Evolutionary conservation across 2,797 vertebrate species (phyloP).

Genomic region (Aplochiton taeniatus): DNA sequence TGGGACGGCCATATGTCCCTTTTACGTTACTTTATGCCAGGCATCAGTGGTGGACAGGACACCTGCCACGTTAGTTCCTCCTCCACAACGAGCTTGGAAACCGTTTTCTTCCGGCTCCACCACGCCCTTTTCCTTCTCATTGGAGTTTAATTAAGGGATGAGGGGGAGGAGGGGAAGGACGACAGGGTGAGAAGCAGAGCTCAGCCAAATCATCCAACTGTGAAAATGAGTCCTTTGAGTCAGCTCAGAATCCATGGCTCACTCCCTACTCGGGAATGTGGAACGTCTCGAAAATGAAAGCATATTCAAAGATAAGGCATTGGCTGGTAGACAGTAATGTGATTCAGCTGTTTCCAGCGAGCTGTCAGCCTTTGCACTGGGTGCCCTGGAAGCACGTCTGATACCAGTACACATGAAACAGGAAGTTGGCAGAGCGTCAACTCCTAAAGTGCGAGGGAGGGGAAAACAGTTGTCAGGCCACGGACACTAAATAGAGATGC

Average conservation of each 20-base stretch:
- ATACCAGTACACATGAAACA: slow-evolving; percentile 31
- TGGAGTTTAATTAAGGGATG: slow-evolving; percentile 58
- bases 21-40: too few relatives aligned
- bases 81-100: neutral
- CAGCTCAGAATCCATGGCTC: slow-evolving; percentile 32
- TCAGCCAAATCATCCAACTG: slow-evolving; percentile 26
- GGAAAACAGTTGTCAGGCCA: slow-evolving; percentile 34
- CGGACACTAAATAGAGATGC: slow-evolving; percentile 32
- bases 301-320: slow-evolving; percentile 44
- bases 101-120: slow-evolving; percentile 29
- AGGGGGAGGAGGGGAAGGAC: slow-evolving; percentile 13
- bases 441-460: slow-evolving; percentile 24
- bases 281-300: slow-evolving; percentile 40
- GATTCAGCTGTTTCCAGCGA: slow-evolving; percentile 33
- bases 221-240: slow-evolving; percentile 43
- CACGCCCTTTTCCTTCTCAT: slow-evolving; percentile 56
- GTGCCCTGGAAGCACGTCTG: slow-evolving; percentile 29
- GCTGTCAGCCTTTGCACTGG: slow-evolving; percentile 3
- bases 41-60: too few relatives aligned
- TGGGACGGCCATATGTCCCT: too few relatives aligned
- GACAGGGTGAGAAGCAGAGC: neutral
- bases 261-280: slow-evolving; percentile 15
- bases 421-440: slow-evolving; percentile 12
- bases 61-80: too few relatives aligned
- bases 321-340: slow-evolving; percentile 32